Percentiles rank a stretch among this genome's conserved stretches.
Evolutionary conservation across 2,797 vertebrate genomes (phyloP).

Genomic region (Syngnathus acus): DNA sequence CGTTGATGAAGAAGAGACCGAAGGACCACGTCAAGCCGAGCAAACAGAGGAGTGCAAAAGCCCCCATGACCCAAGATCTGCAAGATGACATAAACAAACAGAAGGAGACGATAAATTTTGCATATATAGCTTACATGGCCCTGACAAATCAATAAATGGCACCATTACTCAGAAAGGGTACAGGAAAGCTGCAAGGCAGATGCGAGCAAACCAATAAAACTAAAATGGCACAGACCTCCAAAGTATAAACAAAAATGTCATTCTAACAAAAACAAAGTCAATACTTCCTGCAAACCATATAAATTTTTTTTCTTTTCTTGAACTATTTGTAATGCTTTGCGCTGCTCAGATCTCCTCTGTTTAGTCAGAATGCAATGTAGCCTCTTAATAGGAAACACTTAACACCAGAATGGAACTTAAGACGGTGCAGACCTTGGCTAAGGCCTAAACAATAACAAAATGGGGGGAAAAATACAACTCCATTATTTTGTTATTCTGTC

Average conservation of each 20-base stretch:
- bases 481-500: not conserved
- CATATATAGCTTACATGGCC: not conserved
- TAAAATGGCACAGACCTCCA: slow-evolving; percentile 6
- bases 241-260: not conserved
- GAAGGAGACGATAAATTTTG: slow-evolving; percentile 2
- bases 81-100: slow-evolving; percentile 22
- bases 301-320: not conserved
- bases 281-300: not conserved
- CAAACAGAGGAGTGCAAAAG: slow-evolving; percentile 91
- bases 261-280: not conserved
- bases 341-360: not conserved
- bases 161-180: slow-evolving; percentile 58
- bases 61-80: slow-evolving; percentile 96
- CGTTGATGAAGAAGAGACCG: slow-evolving; percentile 92
- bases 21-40: slow-evolving; percentile 96
- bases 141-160: not conserved
- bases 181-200: slow-evolving; percentile 65
- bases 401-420: not conserved
- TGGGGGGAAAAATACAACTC: not conserved
- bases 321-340: not conserved
- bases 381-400: not conserved
- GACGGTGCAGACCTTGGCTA: too few species aligned
- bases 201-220: slow-evolving; percentile 24
- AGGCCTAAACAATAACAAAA: not conserved
- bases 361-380: not conserved